phyloP scores from a whole-genome alignment of 2,797 vertebrate species.

The Myiotriccus ornatus region DNA sequence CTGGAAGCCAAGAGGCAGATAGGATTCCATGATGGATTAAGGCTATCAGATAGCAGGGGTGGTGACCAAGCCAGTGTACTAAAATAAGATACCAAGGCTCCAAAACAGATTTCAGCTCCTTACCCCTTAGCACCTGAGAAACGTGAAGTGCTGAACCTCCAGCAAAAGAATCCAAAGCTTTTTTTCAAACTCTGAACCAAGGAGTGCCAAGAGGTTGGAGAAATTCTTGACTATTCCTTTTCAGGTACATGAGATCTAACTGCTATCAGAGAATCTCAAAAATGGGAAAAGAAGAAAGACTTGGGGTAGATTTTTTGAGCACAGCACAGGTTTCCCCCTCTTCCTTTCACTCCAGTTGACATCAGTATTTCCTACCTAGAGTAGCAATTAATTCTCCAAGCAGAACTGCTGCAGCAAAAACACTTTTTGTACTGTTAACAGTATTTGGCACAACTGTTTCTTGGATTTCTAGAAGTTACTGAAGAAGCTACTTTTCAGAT shows the following conservation, averaged over 20 bases:
- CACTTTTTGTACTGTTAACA: neutral
- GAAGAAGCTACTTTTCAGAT: neutral
- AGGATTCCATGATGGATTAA: neutral
- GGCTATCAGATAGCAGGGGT: neutral
- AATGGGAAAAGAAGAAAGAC: neutral
- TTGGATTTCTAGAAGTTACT: neutral
- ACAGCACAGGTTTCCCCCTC: neutral
- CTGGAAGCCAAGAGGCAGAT: neutral
- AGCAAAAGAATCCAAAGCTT: neutral
- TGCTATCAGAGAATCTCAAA: neutral
- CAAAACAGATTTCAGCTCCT: neutral
- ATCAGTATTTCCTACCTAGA: neutral
- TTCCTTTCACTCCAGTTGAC: neutral
- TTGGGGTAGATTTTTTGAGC: neutral
- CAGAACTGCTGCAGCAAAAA: neutral
- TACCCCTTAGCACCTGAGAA: neutral
- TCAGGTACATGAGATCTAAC: neutral
- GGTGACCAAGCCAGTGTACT: neutral
- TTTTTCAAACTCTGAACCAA: neutral
- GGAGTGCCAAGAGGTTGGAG: neutral
- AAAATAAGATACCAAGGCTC: slow-evolving; percentile 1
- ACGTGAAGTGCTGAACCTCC: neutral
- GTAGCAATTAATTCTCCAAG: neutral
- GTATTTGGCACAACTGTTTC: neutral
- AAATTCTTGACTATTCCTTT: neutral